These are phyloP conservation scores for Chloebia gouldiae DNA, from an alignment of 2,113 vertebrate genomes.

Conservation along the genomic window DNA sequence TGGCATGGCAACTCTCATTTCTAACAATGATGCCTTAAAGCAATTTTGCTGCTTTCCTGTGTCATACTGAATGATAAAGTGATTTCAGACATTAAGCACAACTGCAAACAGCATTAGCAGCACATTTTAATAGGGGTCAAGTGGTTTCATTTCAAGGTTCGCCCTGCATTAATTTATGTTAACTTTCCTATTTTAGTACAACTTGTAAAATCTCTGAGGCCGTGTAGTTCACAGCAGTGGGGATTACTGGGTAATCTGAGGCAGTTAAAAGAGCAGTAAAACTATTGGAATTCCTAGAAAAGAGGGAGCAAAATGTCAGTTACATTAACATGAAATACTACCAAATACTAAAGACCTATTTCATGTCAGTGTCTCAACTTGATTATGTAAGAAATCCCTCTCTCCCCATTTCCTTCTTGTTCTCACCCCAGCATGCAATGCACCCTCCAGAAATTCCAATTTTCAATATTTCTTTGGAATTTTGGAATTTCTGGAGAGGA, in stretches of 20 bases:
- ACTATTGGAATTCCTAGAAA: background rate
- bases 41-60: background rate
- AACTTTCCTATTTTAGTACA: background rate
- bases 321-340: background rate
- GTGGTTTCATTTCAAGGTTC: background rate
- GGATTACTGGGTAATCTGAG: background rate
- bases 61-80: background rate
- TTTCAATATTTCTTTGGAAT: too few relatives aligned
- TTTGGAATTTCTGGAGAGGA: background rate
- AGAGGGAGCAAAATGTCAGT: background rate
- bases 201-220: background rate
- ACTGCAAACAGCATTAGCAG: background rate
- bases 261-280: background rate
- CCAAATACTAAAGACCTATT: background rate
- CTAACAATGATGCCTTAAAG: background rate
- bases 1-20: background rate
- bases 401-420: background rate
- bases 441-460: too few relatives aligned
- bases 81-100: background rate
- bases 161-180: background rate
- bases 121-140: slow-evolving; percentile 21
- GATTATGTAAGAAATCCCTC: background rate
- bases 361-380: background rate
- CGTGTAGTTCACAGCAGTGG: background rate
- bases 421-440: too few relatives aligned